Conservation (phyloP, 2,113 vertebrate species). For the Phainopepla nitens region DNA sequence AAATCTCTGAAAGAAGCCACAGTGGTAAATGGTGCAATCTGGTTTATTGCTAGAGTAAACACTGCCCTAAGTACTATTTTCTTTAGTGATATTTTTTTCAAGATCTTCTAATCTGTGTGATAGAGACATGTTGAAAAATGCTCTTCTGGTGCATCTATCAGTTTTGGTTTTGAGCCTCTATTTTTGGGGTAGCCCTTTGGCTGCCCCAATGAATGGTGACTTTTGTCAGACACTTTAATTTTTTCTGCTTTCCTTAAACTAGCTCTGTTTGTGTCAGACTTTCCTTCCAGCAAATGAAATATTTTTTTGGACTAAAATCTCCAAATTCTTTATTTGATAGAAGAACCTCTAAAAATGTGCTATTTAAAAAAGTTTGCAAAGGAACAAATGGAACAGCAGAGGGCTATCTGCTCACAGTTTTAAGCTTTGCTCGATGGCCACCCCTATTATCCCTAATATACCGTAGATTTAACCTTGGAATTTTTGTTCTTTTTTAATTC, state of each 20-base stretch:
- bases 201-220: not conserved
- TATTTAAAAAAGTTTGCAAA: not conserved
- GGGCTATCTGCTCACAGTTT: not conserved
- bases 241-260: not conserved
- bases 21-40: not conserved
- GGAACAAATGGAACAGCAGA: not conserved
- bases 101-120: not conserved
- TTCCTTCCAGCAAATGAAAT: not conserved
- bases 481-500: not conserved
- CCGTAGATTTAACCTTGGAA: not conserved
- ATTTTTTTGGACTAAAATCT: not conserved
- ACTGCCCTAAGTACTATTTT: not conserved
- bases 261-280: not conserved
- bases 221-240: not conserved
- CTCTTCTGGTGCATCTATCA: not conserved
- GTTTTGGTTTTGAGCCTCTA: not conserved
- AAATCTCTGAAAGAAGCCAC: not conserved
- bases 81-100: not conserved
- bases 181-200: not conserved
- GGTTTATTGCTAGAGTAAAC: not conserved
- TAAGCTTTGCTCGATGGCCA: not conserved
- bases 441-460: fast-evolving
- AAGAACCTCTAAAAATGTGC: not conserved
- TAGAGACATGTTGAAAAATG: not conserved
- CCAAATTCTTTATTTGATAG: not conserved